Percentiles rank a stretch among this genome's conserved stretches.
Conservation (phyloP, 1,140 invertebrate genomes). For the Macrostomum lignano region DNA sequence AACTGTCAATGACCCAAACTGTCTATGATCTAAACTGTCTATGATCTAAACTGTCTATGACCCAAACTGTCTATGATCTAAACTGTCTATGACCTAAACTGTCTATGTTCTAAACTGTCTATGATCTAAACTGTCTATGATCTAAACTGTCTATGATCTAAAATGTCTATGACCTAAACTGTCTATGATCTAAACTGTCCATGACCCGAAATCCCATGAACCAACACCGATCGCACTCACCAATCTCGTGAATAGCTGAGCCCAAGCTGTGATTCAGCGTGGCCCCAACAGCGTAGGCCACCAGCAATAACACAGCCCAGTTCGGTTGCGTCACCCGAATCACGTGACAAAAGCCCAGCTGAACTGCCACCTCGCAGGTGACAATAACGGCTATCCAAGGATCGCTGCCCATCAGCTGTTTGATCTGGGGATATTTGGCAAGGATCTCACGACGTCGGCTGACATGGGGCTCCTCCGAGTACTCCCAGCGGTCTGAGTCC, state of each 20-base stretch:
- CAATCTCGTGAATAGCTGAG: slow-evolving; percentile 27
- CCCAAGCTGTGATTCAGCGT: slow-evolving; percentile 24
- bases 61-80: too few species aligned
- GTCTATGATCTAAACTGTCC: too few species aligned
- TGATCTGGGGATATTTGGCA: slow-evolving; percentile 87
- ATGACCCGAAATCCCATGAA: too few species aligned
- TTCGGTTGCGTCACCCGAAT: slow-evolving; percentile 20
- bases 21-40: too few species aligned
- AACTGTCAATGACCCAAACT: too few species aligned
- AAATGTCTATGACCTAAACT: too few species aligned
- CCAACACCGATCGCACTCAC: too few species aligned
- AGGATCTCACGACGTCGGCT: slow-evolving; percentile 60
- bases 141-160: too few species aligned
- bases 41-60: too few species aligned
- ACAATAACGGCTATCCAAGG: slow-evolving; percentile 68
- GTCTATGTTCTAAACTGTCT: too few species aligned
- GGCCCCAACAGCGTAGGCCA: slow-evolving; percentile 25
- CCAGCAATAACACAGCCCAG: slow-evolving; percentile 13
- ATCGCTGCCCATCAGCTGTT: slow-evolving; percentile 70
- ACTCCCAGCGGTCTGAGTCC: slow-evolving; percentile 16
- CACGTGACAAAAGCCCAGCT: not conserved
- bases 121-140: too few species aligned
- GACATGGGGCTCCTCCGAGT: slow-evolving; percentile 85
- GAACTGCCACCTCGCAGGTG: slow-evolving; percentile 41
- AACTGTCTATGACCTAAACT: too few species aligned